Percentiles rank a stretch among this genome's conserved stretches.
Evolutionary conservation across 1,140 invertebrate genomes (phyloP).

Genomic region (Eupristina koningsbergeri): DNA sequence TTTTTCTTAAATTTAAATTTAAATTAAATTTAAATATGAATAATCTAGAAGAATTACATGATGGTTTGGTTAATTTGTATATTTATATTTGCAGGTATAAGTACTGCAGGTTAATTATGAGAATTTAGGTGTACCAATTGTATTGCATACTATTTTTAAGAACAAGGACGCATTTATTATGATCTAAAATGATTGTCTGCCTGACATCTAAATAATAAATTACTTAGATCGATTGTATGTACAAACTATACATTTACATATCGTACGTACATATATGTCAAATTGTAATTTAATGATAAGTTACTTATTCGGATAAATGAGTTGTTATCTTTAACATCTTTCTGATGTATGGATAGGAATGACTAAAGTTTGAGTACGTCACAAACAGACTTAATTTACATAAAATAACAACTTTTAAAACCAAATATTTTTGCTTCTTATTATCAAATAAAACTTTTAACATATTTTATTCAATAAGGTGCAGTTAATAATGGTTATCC

Average conservation of each 20-base stretch:
- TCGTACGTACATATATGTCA: conserved; percentile 4
- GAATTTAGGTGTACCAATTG: conserved; percentile 15
- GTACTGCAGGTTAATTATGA: not conserved
- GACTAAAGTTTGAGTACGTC: too few relatives aligned
- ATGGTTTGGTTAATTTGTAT: too few relatives aligned
- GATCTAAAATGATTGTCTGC: conserved; percentile 50
- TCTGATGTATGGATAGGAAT: not conserved
- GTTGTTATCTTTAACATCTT: not conserved
- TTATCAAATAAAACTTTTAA: too few relatives aligned
- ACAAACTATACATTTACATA: not conserved
- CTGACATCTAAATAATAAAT: conserved; percentile 64
- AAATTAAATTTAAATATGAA: too few relatives aligned
- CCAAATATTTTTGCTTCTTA: too few relatives aligned
- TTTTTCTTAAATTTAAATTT: too few relatives aligned
- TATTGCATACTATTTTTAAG: not conserved
- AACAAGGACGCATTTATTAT: conserved; percentile 54
- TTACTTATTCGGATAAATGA: conserved; percentile 35
- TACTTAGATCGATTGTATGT: conserved; percentile 59
- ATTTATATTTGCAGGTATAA: too few relatives aligned
- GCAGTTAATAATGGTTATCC: too few relatives aligned
- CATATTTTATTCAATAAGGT: too few relatives aligned
- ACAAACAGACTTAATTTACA: too few relatives aligned
- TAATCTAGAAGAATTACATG: too few relatives aligned
- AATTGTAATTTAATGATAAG: conserved; percentile 53
- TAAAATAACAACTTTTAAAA: too few relatives aligned